These are phyloP conservation scores for Acrocephalus arundinaceus DNA, from an alignment of 2,113 vertebrate genomes.

Conservation along the genomic window DNA sequence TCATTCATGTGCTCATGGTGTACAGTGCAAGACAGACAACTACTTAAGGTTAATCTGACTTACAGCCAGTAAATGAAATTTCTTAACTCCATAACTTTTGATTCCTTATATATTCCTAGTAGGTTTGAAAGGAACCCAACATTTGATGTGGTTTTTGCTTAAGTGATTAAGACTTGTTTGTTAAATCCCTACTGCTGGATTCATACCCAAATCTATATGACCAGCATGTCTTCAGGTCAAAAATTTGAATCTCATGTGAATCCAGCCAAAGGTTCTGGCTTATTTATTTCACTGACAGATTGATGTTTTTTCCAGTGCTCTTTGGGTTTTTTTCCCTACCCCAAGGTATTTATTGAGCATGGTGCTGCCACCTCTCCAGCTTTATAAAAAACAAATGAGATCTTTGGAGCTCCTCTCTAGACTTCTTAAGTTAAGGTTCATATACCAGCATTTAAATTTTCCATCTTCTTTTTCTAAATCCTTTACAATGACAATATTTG, in stretches of 20 bases:
- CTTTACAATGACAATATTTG: neutral
- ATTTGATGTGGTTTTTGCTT: neutral
- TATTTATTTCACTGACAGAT: neutral
- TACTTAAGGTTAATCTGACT: neutral
- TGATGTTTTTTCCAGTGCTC: neutral
- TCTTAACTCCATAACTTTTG: neutral
- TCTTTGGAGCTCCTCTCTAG: neutral
- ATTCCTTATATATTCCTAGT: neutral
- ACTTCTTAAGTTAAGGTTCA: neutral
- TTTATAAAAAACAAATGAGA: neutral
- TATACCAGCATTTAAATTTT: neutral
- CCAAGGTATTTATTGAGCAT: neutral
- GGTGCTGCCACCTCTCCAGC: neutral
- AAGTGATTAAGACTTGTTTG: neutral
- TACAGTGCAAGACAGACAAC: neutral
- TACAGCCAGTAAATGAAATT: neutral
- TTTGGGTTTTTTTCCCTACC: neutral
- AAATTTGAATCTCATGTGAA: neutral
- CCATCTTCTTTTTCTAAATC: neutral
- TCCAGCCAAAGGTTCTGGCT: neutral
- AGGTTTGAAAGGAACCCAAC: neutral
- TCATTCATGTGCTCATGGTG: neutral
- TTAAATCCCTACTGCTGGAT: neutral
- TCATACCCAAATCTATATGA: neutral
- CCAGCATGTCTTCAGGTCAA: neutral